phyloP scores from a whole-genome alignment of 2,113 vertebrate species.

The Toxotes jaculatrix region DNA sequence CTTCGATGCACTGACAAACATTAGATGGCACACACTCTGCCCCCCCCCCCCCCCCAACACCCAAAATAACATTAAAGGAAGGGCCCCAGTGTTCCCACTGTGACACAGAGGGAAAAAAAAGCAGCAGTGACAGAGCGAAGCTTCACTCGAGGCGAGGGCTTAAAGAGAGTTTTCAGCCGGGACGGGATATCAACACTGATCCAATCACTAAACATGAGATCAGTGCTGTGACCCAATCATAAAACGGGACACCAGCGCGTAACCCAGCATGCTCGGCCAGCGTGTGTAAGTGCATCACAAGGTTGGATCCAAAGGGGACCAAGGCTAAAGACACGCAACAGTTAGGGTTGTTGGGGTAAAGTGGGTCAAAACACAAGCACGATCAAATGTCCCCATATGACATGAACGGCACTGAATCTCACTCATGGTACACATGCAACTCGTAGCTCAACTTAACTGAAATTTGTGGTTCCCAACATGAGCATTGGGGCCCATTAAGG shows the following conservation, averaged over 20 bases:
- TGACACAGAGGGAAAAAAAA: background rate
- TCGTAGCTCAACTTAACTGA: background rate
- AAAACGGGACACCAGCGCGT: conserved; percentile 65
- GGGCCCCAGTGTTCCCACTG: conserved; percentile 24
- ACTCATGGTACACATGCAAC: background rate
- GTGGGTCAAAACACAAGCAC: conserved; percentile 61
- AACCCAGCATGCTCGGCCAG: conserved; percentile 57
- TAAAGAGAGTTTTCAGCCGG: conserved; percentile 51
- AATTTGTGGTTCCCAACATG: background rate
- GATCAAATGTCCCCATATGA: conserved; percentile 33
- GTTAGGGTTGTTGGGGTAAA: conserved; percentile 43
- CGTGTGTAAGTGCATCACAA: conserved; percentile 27
- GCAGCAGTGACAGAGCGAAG: conserved; percentile 14
- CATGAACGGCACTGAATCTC: conserved; percentile 3
- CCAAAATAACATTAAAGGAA: background rate
- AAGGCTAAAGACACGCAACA: conserved; percentile 52
- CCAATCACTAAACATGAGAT: conserved; percentile 68
- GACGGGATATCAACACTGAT: conserved; percentile 61
- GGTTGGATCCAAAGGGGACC: conserved; percentile 36
- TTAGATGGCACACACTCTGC: conserved; percentile 1
- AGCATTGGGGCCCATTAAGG: background rate
- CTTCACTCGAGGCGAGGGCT: conserved; percentile 39
- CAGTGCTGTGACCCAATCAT: conserved; percentile 67
- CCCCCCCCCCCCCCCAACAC: conserved; percentile 7
- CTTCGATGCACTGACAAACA: conserved; percentile 10